Evolutionary conservation across 2,797 vertebrate species (phyloP), one percentile per base, ranked within the genome.

Genomic region (Silurus lanzhouensis): DNA sequence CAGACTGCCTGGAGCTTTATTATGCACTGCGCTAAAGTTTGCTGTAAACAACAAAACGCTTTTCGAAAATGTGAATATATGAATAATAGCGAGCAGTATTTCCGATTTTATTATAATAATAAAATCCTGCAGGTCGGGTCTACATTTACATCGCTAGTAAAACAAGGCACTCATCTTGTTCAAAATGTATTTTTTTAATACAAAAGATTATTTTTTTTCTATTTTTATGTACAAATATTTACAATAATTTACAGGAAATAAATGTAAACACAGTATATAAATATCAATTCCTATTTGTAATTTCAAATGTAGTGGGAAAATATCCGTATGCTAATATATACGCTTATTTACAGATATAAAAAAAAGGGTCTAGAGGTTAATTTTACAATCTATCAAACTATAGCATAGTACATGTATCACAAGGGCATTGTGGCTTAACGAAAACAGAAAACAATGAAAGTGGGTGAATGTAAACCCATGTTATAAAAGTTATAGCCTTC

Each of bases 291-390:
- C 63, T 68, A 78, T 86, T 89, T 74, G 89, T 68, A 82, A 88
- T 90, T 92, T 92, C 83, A 68, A 81, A 90, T 70, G 71, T 86
- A 87, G 90, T 88, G 91, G 92, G 92, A 91, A 91, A 93, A 93
- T 89, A 92, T 83, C 57, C 52, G 61, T 71, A 75, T 22, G 82
- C 82, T 84, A 87, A 85, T 90, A 85, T 89, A 89, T 89, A 87
- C 67, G 61, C 89, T 91, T 93, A 92, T 91, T 92, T 92, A 92
- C 88, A 91, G 87, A 90, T 88, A 87, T 89, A 83, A 81, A 70
- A 83, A 70, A 87, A 77, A 52, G 48, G 9, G 63, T 81, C 89
- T 88, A 89, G 46, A 82, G 82, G 86, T 89, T 91, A 88, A 82
- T 87, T 76, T 86, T 84, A 82, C 80, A 89, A 60, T 74, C 90